Conservation (phyloP, 2,113 vertebrate genomes). For the Eclectus roratus region DNA sequence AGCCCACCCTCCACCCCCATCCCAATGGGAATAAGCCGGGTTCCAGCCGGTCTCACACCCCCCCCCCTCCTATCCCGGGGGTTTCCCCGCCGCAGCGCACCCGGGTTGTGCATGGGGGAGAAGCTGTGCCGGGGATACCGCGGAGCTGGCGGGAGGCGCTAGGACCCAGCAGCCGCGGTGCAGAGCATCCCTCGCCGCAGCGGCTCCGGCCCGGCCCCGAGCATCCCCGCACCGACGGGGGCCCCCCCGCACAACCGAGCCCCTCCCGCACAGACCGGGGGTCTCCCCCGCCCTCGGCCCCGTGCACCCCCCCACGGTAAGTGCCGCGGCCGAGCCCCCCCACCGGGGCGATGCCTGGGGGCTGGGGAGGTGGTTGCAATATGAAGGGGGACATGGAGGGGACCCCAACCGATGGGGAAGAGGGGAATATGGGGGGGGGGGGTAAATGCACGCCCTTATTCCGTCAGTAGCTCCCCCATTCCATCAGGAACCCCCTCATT, state of each 20-base stretch:
- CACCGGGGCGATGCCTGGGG: neutral
- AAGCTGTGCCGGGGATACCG: neutral
- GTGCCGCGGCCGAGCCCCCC: neutral
- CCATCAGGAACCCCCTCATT: neutral
- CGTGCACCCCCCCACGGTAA: neutral
- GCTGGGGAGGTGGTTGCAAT: neutral
- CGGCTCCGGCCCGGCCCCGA: neutral
- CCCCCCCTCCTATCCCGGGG: neutral
- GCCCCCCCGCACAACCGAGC: neutral
- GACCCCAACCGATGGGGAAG: neutral
- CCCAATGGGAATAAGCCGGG: neutral
- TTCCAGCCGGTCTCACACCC: neutral
- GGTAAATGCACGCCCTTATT: no score
- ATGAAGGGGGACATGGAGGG: neutral
- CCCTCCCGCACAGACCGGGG: neutral
- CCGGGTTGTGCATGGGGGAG: neutral
- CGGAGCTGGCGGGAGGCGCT: neutral
- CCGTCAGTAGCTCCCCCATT: neutral
- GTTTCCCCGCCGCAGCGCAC: no score
- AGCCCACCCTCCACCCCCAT: neutral
- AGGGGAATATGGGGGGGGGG: neutral
- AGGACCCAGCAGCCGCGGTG: slow-evolving; percentile 2
- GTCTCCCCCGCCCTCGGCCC: neutral
- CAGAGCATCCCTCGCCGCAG: slow-evolving; percentile 13
- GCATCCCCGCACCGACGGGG: neutral